Evolutionary conservation across 2,113 vertebrate species (phyloP).

Genomic region (Heloderma charlesbogerti): DNA sequence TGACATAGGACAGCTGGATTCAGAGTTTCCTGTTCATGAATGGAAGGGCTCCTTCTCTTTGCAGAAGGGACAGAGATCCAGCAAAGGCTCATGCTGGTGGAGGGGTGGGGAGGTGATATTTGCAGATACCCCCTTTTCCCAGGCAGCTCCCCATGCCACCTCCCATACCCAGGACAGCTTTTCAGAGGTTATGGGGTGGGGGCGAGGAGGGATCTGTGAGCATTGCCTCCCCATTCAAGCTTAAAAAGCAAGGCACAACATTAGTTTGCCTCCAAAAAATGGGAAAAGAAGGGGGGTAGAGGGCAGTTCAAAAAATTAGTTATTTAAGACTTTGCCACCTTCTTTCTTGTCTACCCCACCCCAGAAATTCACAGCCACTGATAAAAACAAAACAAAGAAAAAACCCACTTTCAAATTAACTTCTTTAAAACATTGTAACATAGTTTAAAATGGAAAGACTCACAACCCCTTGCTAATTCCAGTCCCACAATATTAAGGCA

Average conservation of each 20-base stretch:
- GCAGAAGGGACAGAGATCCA: background rate
- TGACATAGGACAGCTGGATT: background rate
- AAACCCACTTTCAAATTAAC: background rate
- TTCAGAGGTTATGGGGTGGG: background rate
- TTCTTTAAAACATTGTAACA: background rate
- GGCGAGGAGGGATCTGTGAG: background rate
- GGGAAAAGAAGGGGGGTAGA: background rate
- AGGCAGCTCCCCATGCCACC: background rate
- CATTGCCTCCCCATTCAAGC: background rate
- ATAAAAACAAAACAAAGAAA: background rate
- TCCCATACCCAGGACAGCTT: background rate
- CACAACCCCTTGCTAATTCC: background rate
- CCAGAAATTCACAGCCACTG: background rate
- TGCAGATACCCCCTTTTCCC: background rate
- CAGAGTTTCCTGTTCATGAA: background rate
- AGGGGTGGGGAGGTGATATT: background rate
- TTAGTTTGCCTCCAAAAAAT: background rate
- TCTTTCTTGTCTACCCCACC: background rate
- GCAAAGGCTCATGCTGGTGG: background rate
- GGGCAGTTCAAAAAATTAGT: background rate
- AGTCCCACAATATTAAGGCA: background rate
- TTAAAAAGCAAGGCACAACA: background rate
- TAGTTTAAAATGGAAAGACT: background rate
- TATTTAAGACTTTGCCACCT: background rate
- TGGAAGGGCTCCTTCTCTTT: too few relatives aligned